phyloP scores from a whole-genome alignment of 2,797 vertebrate species.

The Melopsittacus undulatus region DNA sequence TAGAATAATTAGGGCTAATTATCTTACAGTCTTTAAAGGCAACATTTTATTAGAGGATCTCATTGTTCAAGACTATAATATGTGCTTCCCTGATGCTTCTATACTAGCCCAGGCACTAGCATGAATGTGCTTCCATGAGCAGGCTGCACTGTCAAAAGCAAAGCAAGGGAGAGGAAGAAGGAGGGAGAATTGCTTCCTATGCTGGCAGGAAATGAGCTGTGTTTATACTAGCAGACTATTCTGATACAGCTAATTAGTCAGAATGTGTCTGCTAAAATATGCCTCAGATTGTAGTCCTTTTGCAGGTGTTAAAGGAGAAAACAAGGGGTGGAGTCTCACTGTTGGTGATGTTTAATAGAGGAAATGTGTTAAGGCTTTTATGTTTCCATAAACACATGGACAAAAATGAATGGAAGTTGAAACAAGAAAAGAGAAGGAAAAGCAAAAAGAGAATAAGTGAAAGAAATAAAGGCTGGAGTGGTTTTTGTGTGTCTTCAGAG shows the following conservation, averaged over 20 bases:
- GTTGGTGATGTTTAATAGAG: not conserved
- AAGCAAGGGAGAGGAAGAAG: not conserved
- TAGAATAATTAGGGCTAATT: not conserved
- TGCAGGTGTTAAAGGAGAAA: not conserved
- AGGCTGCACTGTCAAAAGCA: not conserved
- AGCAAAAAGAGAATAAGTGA: not conserved
- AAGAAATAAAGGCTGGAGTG: not conserved
- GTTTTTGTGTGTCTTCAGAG: not conserved
- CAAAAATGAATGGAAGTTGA: not conserved
- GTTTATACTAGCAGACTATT: not conserved
- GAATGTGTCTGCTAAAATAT: not conserved
- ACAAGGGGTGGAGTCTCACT: not conserved
- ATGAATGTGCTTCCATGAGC: not conserved
- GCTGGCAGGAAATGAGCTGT: not conserved
- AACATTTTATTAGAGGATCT: not conserved
- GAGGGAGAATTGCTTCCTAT: not conserved
- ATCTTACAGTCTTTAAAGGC: not conserved
- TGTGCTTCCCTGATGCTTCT: not conserved
- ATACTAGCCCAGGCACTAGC: not conserved
- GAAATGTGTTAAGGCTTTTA: not conserved
- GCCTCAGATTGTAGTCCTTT: not conserved
- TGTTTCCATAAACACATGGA: not conserved
- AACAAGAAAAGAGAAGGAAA: not conserved
- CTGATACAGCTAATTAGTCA: constrained; percentile 32
- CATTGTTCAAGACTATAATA: not conserved